Percentiles rank a stretch among this genome's conserved stretches.
Evolutionary conservation across 2,797 vertebrate species (phyloP).

Genomic region (Merluccius polli): DNA sequence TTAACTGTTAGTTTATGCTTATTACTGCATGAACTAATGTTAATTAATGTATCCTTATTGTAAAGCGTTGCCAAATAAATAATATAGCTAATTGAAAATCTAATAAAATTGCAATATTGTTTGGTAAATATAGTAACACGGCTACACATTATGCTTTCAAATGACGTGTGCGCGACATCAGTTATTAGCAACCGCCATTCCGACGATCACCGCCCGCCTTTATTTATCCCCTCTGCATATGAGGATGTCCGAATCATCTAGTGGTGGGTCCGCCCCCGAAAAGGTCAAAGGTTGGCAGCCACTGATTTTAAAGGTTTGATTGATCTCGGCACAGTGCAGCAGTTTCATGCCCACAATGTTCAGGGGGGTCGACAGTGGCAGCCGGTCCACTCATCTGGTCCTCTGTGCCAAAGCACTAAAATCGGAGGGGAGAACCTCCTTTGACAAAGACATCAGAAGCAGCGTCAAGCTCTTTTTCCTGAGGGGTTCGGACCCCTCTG

Average conservation of each 20-base stretch:
- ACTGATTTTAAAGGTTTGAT: constrained; percentile 7
- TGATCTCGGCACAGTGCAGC: constrained; percentile 28
- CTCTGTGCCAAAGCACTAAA: constrained; percentile 51
- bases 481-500: constrained; percentile 36
- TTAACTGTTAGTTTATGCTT: no score
- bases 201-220: not conserved
- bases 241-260: not conserved
- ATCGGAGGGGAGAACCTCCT: constrained; percentile 26
- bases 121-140: no score
- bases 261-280: not conserved
- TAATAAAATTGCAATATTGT: no score
- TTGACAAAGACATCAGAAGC: constrained; percentile 69
- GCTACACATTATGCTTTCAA: no score
- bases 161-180: not conserved
- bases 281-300: not conserved
- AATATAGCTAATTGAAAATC: no score
- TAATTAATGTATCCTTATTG: no score
- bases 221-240: no score
- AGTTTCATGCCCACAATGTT: constrained; percentile 28
- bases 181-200: not conserved
- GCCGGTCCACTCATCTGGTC: constrained; percentile 36
- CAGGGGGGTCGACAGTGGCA: constrained; percentile 27
- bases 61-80: no score
- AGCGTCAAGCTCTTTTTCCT: constrained; percentile 55
- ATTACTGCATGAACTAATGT: no score